Evolutionary conservation across 2,888 invertebrate species (phyloP).

Genomic region (Cephonodes hylas): DNA sequence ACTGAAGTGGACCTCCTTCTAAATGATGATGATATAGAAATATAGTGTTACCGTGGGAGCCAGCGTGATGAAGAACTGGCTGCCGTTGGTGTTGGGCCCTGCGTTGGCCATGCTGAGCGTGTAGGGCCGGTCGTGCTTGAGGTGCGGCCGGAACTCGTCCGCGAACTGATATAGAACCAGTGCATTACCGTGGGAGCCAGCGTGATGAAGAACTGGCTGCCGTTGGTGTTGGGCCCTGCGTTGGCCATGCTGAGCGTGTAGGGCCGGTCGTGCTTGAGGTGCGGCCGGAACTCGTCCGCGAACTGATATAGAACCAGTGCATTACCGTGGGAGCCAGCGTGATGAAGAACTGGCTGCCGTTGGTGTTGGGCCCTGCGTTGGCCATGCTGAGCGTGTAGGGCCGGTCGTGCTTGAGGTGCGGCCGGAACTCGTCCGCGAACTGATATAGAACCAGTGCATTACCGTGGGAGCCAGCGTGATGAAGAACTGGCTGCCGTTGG

Average conservation of each 20-base stretch:
- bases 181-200: constrained; percentile 96
- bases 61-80: constrained; percentile 99
- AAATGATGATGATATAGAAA: too few relatives aligned
- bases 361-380: constrained; percentile 98
- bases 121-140: constrained; percentile 98
- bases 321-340: constrained; percentile 97
- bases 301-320: too few relatives aligned
- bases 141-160: constrained; percentile 95
- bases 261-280: constrained; percentile 96
- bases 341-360: constrained; percentile 99
- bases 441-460: too few relatives aligned
- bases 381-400: constrained; percentile 99
- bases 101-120: constrained; percentile 99
- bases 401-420: constrained; percentile 95
- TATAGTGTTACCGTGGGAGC: constrained; percentile 96
- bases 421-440: constrained; percentile 98
- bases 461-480: constrained; percentile 97
- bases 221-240: constrained; percentile 98
- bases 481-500: constrained; percentile 99
- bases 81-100: constrained; percentile 98
- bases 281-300: constrained; percentile 96
- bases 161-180: too few relatives aligned
- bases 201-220: constrained; percentile 99
- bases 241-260: constrained; percentile 99
- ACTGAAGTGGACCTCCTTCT: too few relatives aligned